Evolutionary conservation across 37 sponge, comb jelly and placozoan species (phyloP), one percentile per base, ranked within the genome.

Genomic region (Aplysina aerophoba): DNA sequence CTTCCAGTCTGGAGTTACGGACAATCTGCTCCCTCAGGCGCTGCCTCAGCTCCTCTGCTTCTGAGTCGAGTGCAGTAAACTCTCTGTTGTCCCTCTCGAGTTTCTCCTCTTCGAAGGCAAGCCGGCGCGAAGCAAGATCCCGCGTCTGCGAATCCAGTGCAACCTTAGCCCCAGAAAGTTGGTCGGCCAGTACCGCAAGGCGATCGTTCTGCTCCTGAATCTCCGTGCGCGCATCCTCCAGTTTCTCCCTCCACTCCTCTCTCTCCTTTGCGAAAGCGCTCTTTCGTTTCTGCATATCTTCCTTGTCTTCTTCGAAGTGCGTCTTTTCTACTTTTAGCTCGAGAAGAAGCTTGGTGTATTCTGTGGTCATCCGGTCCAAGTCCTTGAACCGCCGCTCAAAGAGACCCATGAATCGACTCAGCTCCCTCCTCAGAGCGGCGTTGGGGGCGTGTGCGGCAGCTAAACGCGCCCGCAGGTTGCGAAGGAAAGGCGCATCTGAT

Each of bases 71-170:
- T 56, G 73, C 87, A 19, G 33, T 41, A 24, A 22, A 30, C 39
- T 63, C 86, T 4, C 60, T 73, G 4, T 67, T 41, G 20, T 78
- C 64, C 19, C 84, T 68, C 0, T 61, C 56, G 37, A 94, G 84
- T 59, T 86, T 90, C 83, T 94, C 95, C 64, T 94, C 95, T 63
- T 94, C 95, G 81, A 94, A 91, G 44, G 91, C 91, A 78, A 94
- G 85, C 15, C 95, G 78, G 55, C 83, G 84, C 15, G 87, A 85
- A 4, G 91, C 95, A 0, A 94, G 77, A 59, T 94, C 92, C 37
- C 62, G 83, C 41, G 79, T 86, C 72, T 80, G 82, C 21, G 55
- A 59, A 37, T 94, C 95, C 22, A 94, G 82, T 13, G 86, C 92
- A 15, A 69, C 78, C 85, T 91, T 95, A 8, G 85, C 59, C 35